Conservation (phyloP, 2,113 vertebrate genomes). For the Micronycteris hirsuta region DNA sequence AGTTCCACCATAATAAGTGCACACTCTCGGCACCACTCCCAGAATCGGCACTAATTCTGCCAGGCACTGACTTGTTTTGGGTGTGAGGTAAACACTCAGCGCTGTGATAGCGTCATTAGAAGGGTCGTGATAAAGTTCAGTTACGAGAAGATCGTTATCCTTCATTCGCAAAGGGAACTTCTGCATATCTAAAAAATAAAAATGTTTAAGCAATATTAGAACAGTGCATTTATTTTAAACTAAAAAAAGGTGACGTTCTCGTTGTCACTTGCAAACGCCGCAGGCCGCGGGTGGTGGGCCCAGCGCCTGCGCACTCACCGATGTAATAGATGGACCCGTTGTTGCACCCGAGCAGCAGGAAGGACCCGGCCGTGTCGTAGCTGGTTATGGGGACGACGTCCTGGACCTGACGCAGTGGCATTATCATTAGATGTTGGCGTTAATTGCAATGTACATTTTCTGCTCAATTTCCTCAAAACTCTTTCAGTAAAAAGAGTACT, state of each 20-base stretch:
- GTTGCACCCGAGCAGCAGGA: slow-evolving; percentile 95
- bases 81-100: slow-evolving; percentile 97
- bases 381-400: slow-evolving; percentile 97
- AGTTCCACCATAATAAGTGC: background rate
- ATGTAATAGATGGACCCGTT: slow-evolving; percentile 99
- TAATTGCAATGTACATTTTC: background rate
- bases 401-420: slow-evolving; percentile 85
- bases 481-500: background rate
- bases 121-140: slow-evolving; percentile 95
- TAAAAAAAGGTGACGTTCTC: too few relatives aligned
- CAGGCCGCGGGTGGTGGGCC: fast-evolving
- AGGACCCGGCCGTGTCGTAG: slow-evolving; percentile 97
- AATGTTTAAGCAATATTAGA: background rate
- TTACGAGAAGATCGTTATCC: slow-evolving; percentile 97
- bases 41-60: fast-evolving
- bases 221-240: background rate
- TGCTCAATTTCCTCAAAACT: background rate
- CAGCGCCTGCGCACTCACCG: slow-evolving; percentile 78
- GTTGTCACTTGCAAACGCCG: background rate
- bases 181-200: slow-evolving; percentile 90
- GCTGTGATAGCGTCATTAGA: slow-evolving; percentile 98
- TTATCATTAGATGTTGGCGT: background rate
- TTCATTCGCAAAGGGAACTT: slow-evolving; percentile 98
- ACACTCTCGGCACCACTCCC: background rate
- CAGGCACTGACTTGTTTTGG: slow-evolving; percentile 93